Base-by-base conservation (phyloP, 2,113 vertebrate species). In the Mungos mungo region DNA sequence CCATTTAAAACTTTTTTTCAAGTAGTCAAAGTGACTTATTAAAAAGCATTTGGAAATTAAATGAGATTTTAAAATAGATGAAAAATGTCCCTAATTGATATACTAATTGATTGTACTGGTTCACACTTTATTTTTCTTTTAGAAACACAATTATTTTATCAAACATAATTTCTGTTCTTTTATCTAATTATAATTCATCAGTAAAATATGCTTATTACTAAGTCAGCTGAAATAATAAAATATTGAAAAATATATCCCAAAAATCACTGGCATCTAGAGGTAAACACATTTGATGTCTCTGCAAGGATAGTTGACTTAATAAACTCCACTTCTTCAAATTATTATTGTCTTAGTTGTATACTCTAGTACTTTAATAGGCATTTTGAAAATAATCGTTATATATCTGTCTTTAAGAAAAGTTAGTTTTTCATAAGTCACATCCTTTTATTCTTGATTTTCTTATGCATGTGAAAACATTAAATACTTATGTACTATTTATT, bases 31-130 rank as follows among this genome's bases (percentile, higher is more conserved):
- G 23, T 88, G 80, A 98, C 91, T 97, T 95, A 96, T 82, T 77
- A 69, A 90, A 97, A 98, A 91, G 45, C 88, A 95, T 92, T 97
- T 97, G n/a, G 50, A 54, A 96, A 96, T 91, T 87, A 84, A 96
- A 35, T 95, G 89, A 95, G 72, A 93, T 97, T 93, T 97, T 93
- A 79, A 97, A 76, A 57, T 96, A 76, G 90, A 47, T 85, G 63
- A 93, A 92, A 97, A 84, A 12, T 89, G 0, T 10, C 91, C 92
- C 52, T 98, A 93, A 96, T 98, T 98, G 57, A 69, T 94, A 89
- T 19, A 38, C 13, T 82, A 66, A 86, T 93, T 97, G 50, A 86
- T 63, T 96, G 38, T 16, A n/a, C 25, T 92, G 19, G 35, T 88
- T 71, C 41, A 96, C 7, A 92, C 0, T 0, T 0, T 0, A 23